Conservation (phyloP, 2,888 invertebrate genomes). For the Eulithis testata region DNA sequence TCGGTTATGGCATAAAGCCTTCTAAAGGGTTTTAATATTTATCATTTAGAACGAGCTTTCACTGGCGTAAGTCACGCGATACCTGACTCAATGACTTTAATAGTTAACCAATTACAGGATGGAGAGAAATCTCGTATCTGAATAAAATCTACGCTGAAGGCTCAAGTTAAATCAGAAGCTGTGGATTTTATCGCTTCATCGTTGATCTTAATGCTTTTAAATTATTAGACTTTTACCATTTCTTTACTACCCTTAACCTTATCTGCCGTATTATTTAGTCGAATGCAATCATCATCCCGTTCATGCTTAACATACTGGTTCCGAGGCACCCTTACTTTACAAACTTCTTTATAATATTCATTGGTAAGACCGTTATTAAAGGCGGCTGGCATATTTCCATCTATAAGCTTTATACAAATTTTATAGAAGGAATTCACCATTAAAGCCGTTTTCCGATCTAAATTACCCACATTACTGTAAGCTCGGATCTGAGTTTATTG, state of each 20-base stretch:
- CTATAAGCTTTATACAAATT: conserved; percentile 18
- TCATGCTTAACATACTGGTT: too few species aligned
- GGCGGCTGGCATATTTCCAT: conserved; percentile 14
- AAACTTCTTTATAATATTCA: too few species aligned
- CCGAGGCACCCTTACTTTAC: too few species aligned
- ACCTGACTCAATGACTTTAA: conserved; percentile 52
- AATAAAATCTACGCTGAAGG: conserved; percentile 19
- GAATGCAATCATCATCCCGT: too few species aligned
- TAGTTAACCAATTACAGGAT: conserved; percentile 49
- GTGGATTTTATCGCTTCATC: conserved; percentile 13
- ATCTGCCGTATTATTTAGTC: too few species aligned
- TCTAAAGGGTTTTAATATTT: conserved; percentile 64
- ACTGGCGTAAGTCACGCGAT: conserved; percentile 71
- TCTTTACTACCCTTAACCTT: too few species aligned
- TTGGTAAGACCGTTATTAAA: conserved; percentile 20
- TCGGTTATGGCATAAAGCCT: conserved; percentile 53
- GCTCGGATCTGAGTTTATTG: conserved; percentile 68
- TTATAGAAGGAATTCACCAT: conserved; percentile 35
- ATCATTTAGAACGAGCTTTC: conserved; percentile 70
- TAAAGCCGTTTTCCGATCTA: conserved; percentile 48
- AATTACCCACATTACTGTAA: conserved; percentile 65
- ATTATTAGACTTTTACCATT: too few species aligned
- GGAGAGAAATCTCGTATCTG: conserved; percentile 41
- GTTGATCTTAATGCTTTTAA: neutral
- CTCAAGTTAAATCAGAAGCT: conserved; percentile 9